phyloP scores from a whole-genome alignment of 35 echinoderm and acorn worm genomes.

The Ptychodera flava region DNA sequence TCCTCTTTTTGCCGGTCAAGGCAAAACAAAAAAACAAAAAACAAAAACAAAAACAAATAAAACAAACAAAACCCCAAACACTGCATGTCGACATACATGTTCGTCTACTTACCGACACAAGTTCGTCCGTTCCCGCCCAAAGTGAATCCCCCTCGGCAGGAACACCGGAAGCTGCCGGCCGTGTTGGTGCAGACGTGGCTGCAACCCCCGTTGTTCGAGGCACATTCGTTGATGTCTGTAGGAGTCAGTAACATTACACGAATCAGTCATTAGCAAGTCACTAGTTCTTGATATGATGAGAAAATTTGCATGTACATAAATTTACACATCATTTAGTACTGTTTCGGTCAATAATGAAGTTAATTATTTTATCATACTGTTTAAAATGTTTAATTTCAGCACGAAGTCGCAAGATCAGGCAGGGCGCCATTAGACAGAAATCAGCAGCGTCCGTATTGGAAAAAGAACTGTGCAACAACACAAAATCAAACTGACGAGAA shows the following conservation, averaged over 20 bases:
- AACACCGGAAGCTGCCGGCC: constrained; percentile 65
- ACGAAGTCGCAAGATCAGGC: too few species aligned
- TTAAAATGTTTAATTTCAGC: too few species aligned
- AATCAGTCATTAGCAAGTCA: constrained; percentile 63
- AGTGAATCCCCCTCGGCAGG: constrained; percentile 69
- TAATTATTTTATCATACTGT: too few species aligned
- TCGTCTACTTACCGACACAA: constrained; percentile 93
- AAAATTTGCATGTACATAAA: constrained; percentile 37
- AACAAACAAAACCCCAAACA: too few species aligned
- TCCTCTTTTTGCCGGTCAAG: too few species aligned
- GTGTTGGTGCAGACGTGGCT: constrained; percentile 74
- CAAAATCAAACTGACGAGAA: constrained; percentile 56
- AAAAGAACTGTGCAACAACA: constrained; percentile 48
- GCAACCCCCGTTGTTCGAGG: constrained; percentile 66
- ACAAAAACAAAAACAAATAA: too few species aligned
- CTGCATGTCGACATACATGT: too few species aligned
- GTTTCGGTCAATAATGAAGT: too few species aligned
- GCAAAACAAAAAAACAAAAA: too few species aligned
- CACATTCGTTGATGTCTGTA: constrained; percentile 84
- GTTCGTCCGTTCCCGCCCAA: constrained; percentile 82
- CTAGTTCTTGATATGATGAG: constrained; percentile 46
- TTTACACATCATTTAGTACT: background rate
- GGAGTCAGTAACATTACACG: constrained; percentile 64
- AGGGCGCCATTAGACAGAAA: background rate
- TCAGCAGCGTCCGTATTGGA: constrained; percentile 49